These are phyloP conservation scores for Branchinecta lynchi DNA, from an alignment of 1,140 invertebrate species.

Conservation along the genomic window DNA sequence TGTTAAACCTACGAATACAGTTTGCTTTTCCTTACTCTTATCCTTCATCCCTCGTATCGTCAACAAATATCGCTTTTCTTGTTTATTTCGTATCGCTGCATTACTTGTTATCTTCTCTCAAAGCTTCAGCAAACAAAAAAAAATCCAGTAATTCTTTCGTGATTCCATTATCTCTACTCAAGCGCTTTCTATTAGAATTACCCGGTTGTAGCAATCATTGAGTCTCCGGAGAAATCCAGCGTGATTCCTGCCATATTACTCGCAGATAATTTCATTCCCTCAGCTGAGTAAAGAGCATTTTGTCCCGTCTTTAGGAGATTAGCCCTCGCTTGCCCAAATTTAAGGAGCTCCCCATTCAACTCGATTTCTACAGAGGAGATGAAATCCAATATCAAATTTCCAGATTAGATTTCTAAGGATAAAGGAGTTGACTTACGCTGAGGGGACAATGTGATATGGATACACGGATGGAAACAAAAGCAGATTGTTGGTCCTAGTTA, in stretches of 20 bases:
- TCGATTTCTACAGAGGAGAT: background rate
- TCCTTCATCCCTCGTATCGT: too few species aligned
- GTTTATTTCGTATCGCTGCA: too few species aligned
- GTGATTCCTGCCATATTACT: background rate
- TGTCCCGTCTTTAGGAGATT: constrained; percentile 9
- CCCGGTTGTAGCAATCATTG: background rate
- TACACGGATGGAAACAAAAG: too few species aligned
- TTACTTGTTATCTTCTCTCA: too few species aligned
- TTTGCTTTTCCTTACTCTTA: too few species aligned
- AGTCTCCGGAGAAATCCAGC: background rate
- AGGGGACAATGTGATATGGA: background rate
- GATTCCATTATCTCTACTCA: background rate
- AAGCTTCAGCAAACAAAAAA: too few species aligned
- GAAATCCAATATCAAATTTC: background rate
- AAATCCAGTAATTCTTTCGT: too few species aligned
- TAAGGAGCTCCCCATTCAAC: constrained; percentile 4
- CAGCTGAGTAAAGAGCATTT: constrained; percentile 7
- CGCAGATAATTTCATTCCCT: background rate
- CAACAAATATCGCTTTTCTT: too few species aligned
- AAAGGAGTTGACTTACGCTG: background rate
- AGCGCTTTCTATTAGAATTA: background rate
- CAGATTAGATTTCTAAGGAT: background rate
- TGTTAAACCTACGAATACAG: too few species aligned
- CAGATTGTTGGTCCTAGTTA: too few species aligned
- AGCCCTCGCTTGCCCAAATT: constrained; percentile 5